phyloP scores from a whole-genome alignment of 2,888 invertebrate genomes.

The Perizoma flavofasciatum region DNA sequence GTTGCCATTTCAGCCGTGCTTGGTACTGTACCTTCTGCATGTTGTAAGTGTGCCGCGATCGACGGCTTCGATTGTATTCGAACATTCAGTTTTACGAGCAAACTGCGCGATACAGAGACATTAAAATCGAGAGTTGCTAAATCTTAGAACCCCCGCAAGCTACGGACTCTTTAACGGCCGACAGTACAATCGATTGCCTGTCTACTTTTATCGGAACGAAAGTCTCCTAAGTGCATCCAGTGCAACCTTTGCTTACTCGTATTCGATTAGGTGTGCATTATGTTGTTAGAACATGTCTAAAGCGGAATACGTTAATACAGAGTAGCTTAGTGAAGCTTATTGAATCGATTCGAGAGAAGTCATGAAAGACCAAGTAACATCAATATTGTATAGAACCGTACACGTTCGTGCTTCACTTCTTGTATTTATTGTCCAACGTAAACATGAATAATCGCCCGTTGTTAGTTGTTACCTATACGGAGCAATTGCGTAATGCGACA shows the following conservation, averaged over 20 bases:
- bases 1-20: conserved; percentile 12
- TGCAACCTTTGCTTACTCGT: no score
- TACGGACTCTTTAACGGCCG: neutral
- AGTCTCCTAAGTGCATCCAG: no score
- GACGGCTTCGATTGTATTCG: conserved; percentile 32
- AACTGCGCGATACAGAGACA: conserved; percentile 21
- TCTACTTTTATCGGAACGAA: no score
- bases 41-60: conserved; percentile 31
- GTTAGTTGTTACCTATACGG: conserved; percentile 36
- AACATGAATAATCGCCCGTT: conserved; percentile 36
- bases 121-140: conserved; percentile 9
- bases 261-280: no score
- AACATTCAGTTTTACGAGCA: conserved; percentile 30
- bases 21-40: conserved; percentile 16
- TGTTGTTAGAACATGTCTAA: no score
- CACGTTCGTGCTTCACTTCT: conserved; percentile 25
- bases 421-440: conserved; percentile 31
- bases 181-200: no score
- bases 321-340: no score
- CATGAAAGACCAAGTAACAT: neutral
- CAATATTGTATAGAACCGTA: conserved; percentile 20
- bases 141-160: neutral
- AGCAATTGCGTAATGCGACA: conserved; percentile 41
- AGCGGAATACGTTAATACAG: no score
- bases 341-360: no score